Evolutionary conservation across 2,888 invertebrate genomes (phyloP).

Genomic region (Dynastes maya): DNA sequence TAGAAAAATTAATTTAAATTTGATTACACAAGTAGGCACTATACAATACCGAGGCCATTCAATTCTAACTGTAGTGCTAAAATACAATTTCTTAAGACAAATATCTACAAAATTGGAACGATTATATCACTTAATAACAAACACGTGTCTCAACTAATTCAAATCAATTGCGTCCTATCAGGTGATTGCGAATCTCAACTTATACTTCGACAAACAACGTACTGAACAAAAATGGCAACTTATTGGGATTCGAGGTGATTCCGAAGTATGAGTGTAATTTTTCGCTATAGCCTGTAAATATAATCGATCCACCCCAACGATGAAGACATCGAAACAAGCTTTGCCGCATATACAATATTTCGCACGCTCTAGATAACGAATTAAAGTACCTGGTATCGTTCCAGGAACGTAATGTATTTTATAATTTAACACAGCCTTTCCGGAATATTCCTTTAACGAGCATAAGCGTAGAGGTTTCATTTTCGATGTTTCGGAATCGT

Average conservation of each 20-base stretch:
- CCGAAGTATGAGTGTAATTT: constrained; percentile 68
- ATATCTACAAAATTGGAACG: not conserved
- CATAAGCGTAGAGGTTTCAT: constrained; percentile 68
- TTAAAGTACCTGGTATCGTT: constrained; percentile 75
- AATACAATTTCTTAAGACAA: not conserved
- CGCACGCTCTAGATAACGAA: constrained; percentile 76
- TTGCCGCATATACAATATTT: constrained; percentile 78
- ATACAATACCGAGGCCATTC: too few species aligned
- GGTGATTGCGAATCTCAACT: constrained; percentile 67
- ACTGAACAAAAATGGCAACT: constrained; percentile 78
- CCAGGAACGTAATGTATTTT: constrained; percentile 74
- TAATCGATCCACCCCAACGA: constrained; percentile 66
- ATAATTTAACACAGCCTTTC: constrained; percentile 72
- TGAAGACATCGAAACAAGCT: constrained; percentile 65
- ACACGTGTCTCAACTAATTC: constrained; percentile 60
- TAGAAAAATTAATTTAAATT: too few species aligned
- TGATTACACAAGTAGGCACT: too few species aligned
- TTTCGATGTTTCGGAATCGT: constrained; percentile 37
- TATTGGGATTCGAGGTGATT: constrained; percentile 70
- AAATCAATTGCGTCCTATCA: constrained; percentile 72
- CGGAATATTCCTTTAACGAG: constrained; percentile 74
- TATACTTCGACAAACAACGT: constrained; percentile 68
- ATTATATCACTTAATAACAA: constrained; percentile 7
- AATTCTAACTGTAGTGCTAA: too few species aligned
- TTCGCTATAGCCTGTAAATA: constrained; percentile 69